A percentile compares a stretch with the other conserved stretches of the same genome.
These are phyloP conservation scores for Tipula confusa DNA, from an alignment of 2,888 invertebrate genomes.

Conservation along the genomic window DNA sequence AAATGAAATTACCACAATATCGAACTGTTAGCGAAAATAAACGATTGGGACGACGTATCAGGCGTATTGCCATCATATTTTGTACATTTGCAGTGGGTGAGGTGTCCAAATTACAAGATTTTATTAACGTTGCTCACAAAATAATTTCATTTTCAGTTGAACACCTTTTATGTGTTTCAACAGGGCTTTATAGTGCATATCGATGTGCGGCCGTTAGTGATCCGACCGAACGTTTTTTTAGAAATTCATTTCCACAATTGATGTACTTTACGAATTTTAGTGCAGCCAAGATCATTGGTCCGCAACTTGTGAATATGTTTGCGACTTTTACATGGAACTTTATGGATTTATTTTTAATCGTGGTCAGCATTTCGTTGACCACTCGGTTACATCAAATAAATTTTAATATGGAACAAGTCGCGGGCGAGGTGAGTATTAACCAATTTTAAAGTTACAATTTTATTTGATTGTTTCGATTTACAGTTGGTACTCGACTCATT, in stretches of 20 bases:
- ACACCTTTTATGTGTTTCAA: conserved; percentile 58
- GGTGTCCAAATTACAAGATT: no score
- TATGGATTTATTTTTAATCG: conserved; percentile 62
- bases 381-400: conserved; percentile 59
- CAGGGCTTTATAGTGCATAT: conserved; percentile 52
- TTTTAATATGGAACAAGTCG: conserved; percentile 35
- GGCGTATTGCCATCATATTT: conserved; percentile 42
- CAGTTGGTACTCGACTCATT: conserved; percentile 57
- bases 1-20: conserved; percentile 41
- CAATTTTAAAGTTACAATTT: no score
- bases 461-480: no score
- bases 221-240: conserved; percentile 44
- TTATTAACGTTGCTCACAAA: no score
- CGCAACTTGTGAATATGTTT: conserved; percentile 44
- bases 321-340: conserved; percentile 65
- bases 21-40: conserved; percentile 39
- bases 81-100: conserved; percentile 43
- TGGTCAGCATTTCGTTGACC: conserved; percentile 59
- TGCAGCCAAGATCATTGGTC: conserved; percentile 51
- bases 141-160: no score
- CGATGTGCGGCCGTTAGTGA: conserved; percentile 47
- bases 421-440: conserved; percentile 38
- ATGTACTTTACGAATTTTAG: conserved; percentile 52
- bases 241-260: conserved; percentile 51
- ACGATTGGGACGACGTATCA: conserved; percentile 41